A percentile compares a stretch with the other conserved stretches of the same genome.
phyloP scores from a whole-genome alignment of 2,888 invertebrate species.

The Isotomurus palustris region DNA sequence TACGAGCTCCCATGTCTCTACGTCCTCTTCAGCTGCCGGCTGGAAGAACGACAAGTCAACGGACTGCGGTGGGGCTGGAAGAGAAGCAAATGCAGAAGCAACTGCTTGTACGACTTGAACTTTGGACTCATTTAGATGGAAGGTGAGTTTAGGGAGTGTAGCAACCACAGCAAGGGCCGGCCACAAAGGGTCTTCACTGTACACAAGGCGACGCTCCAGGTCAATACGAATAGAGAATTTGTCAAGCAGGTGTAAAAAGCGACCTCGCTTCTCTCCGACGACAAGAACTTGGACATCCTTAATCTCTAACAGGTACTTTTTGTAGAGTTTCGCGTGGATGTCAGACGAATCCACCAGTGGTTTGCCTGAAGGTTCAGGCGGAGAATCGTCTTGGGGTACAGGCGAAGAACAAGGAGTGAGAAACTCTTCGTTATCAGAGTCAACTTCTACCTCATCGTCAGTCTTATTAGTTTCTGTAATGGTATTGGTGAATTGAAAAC shows the following conservation, averaged over 20 bases:
- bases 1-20: slow-evolving; percentile 46
- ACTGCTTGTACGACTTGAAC: slow-evolving; percentile 63
- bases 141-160: slow-evolving; percentile 77
- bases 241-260: slow-evolving; percentile 79
- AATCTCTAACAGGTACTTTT: slow-evolving; percentile 59
- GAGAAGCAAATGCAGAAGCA: slow-evolving; percentile 49
- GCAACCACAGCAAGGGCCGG: slow-evolving; percentile 79
- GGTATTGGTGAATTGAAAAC: slow-evolving; percentile 60
- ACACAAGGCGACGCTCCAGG: slow-evolving; percentile 73
- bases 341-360: slow-evolving; percentile 27
- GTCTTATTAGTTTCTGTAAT: slow-evolving; percentile 50
- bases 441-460: slow-evolving; percentile 46
- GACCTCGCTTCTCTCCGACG: slow-evolving; percentile 74
- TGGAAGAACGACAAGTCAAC: slow-evolving; percentile 26
- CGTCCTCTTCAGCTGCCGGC: no score
- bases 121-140: slow-evolving; percentile 88
- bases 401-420: slow-evolving; percentile 84
- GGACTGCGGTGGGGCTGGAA: not conserved
- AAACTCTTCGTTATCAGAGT: slow-evolving; percentile 59
- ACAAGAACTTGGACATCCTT: slow-evolving; percentile 80
- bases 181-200: slow-evolving; percentile 78
- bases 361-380: slow-evolving; percentile 30
- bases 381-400: slow-evolving; percentile 55
- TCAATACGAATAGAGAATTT: slow-evolving; percentile 64
- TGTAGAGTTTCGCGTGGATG: slow-evolving; percentile 46